Evolutionary conservation across 2,113 vertebrate species (phyloP), one percentile per base, ranked within the genome.

Genomic region (Nyctereutes procyonoides): DNA sequence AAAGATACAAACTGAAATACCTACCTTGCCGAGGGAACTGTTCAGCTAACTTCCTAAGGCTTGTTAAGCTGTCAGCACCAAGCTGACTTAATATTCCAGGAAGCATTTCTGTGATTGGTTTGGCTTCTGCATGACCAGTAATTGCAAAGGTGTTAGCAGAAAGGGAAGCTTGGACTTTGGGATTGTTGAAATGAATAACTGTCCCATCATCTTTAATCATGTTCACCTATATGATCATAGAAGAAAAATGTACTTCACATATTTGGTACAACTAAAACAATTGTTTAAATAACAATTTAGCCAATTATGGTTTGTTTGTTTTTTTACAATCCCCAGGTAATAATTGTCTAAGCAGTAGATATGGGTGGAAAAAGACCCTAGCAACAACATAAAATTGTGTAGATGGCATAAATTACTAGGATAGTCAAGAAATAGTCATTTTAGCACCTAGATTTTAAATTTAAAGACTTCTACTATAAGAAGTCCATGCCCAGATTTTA

Each of bases 131-230:
- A 91, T 99, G 99, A 98, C 99, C 99, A 24, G 99, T 99, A 98
- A 99, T 99, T 98, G 99, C 99, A 93, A 99, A 99, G 90, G 99
- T 99, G 98, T 99, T 99, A 98, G 99, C 99, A 65, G 99, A 99
- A 87, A 99, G 99, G 95, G 99, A 99, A 58, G 99, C 99, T 95
- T 99, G 99, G 97, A 99, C 99, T 99, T 99, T 99, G 97, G 99
- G 99, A 97, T 99, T 99, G 98, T 99, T 99, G 99, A 99, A 99
- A 98, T 99, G 99, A 99, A 99, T 99, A 98, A 99, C 99, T 16
- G 99, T 99, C 65, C 99, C 99, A 80, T 99, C 99, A 43, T 99
- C 99, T 99, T 99, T 99, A 96, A 99, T 99, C 99, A 99, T 99
- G 98, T 99, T 99, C 98, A 99, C 99, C 99, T 99, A 98, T 96